Evolutionary conservation across 2,113 vertebrate species (phyloP).

Genomic region (Atlantisia rogersi): DNA sequence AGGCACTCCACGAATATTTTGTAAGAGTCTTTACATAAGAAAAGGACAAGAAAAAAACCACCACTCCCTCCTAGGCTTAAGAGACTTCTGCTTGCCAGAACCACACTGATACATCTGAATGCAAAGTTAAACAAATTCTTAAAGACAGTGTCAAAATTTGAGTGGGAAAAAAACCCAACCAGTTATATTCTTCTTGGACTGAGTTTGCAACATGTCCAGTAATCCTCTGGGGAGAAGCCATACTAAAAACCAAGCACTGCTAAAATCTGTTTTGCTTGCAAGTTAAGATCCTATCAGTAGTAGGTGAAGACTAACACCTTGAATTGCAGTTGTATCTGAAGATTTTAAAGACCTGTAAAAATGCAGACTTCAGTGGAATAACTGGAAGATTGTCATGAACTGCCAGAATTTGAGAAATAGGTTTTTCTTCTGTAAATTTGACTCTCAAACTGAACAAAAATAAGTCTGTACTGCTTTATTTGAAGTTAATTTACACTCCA

Average conservation of each 20-base stretch:
- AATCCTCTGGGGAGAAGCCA: neutral
- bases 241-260: neutral
- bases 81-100: neutral
- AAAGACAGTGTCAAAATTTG: neutral
- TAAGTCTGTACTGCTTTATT: neutral
- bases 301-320: slow-evolving; percentile 32
- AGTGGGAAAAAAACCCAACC: neutral
- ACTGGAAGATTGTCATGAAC: neutral
- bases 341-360: slow-evolving; percentile 33
- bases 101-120: neutral
- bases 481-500: slow-evolving; percentile 52
- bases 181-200: neutral
- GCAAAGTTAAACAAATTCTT: slow-evolving; percentile 12
- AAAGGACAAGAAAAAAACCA: neutral
- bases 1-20: neutral
- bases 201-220: neutral
- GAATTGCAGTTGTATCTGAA: slow-evolving; percentile 2
- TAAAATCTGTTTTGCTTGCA: slow-evolving; percentile 21
- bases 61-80: neutral
- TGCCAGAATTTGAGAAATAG: slow-evolving; percentile 24
- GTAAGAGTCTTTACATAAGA: neutral
- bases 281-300: slow-evolving; percentile 48
- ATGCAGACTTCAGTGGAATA: neutral
- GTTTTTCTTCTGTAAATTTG: neutral
- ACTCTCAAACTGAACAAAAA: slow-evolving; percentile 31